Evolutionary conservation across 23 tunicate species (phyloP).

Genomic region (Botrylloides violaceus): DNA sequence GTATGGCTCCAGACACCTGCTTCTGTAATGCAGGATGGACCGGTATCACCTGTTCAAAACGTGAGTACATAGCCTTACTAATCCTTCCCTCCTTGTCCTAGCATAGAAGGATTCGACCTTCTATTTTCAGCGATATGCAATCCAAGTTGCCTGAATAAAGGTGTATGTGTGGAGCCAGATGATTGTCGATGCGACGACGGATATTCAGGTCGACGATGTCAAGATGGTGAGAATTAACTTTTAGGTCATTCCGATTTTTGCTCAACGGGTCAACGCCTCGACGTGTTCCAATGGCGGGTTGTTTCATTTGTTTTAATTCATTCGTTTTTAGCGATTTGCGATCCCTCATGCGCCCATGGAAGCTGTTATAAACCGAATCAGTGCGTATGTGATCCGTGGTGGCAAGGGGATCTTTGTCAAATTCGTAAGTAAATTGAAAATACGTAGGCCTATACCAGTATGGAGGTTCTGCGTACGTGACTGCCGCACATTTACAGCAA

Average conservation of each 20-base stretch:
- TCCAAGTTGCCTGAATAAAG: slow-evolving; percentile 43
- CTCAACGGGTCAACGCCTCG: too few species aligned
- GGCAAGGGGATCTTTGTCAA: slow-evolving; percentile 33
- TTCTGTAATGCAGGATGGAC: slow-evolving; percentile 38
- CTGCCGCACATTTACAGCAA: too few species aligned
- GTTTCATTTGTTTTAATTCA: not conserved
- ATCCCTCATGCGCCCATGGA: slow-evolving; percentile 43
- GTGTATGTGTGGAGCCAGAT: slow-evolving; percentile 25
- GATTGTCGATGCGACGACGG: slow-evolving; percentile 20
- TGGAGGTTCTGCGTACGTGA: too few species aligned
- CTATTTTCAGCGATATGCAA: slow-evolving; percentile 35
- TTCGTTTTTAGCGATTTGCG: slow-evolving; percentile 24
- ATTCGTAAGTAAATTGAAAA: slow-evolving; percentile 31
- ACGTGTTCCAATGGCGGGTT: too few species aligned
- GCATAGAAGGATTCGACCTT: too few species aligned
- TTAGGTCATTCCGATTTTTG: too few species aligned
- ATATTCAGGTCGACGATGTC: slow-evolving; percentile 22
- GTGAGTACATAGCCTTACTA: too few species aligned
- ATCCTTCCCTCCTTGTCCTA: too few species aligned
- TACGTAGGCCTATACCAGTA: too few species aligned
- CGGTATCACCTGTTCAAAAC: slow-evolving; percentile 22
- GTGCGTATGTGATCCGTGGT: slow-evolving; percentile 33
- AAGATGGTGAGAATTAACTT: slow-evolving; percentile 8
- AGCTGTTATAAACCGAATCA: slow-evolving; percentile 20
- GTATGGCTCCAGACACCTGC: slow-evolving; percentile 48